Base-by-base conservation (phyloP, 2,888 invertebrate genomes). In the Lepidonotus clava region DNA sequence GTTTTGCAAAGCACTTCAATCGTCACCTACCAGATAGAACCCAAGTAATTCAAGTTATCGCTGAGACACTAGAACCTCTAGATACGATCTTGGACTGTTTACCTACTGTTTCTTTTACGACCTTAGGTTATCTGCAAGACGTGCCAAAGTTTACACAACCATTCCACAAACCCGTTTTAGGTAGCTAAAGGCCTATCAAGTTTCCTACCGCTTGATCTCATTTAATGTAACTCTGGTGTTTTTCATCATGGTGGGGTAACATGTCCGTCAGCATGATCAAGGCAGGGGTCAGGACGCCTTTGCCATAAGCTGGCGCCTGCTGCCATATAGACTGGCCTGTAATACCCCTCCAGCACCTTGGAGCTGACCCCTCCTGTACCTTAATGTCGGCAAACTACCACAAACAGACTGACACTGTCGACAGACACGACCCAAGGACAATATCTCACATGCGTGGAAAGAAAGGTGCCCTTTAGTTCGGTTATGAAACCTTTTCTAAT, bases 151-250 rank as follows among this genome's bases (percentile, higher is more conserved):
- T 61, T 61, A 61, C 61, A 61, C 61, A 61, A 61, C 24, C 28
- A 61, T 61, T 4, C 28, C 61, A 28, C n/a, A 24, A 11, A 32
- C 28, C 11, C 61, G 61, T 24, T 32, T 61, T 61, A 32, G 61
- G 28, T 61, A 28, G 61, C 61, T 61, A 24, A 18, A 11, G n/a
- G 21, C 61, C 24, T 61, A n/a, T 61, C 61, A 61, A 28, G 28
- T 61, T n/a, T 24, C 61, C 61, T 1, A 61, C 4, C 11, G 61
- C 28, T 11, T n/a, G 61, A 1, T 24, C n/a, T n/a, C 28, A 61
- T 61, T 61, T 61, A 61, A 61, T 61, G 61, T 61, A 61, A 61
- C 24, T 61, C 61, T 61, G 61, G 61, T 61, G 61, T 61, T 61
- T 61, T 61, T 61, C 61, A 61, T 61, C 28, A 61, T 32, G 61